phyloP scores from a whole-genome alignment of 1,140 invertebrate species.

The Trialeurodes vaporariorum region DNA sequence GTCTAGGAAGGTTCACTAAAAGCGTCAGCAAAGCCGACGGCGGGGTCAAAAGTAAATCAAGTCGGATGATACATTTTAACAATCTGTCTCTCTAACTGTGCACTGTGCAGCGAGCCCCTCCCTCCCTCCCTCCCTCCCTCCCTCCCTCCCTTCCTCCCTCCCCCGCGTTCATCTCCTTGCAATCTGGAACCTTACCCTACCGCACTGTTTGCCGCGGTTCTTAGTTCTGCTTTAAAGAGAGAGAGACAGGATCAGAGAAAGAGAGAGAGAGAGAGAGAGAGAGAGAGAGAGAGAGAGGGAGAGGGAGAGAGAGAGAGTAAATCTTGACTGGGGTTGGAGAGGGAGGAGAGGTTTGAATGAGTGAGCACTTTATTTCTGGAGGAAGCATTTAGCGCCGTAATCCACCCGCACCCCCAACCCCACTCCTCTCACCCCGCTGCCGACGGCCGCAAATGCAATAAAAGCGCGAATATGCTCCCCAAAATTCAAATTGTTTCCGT shows the following conservation, averaged over 20 bases:
- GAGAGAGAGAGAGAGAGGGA: no score
- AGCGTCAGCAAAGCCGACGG: neutral
- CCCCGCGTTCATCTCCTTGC: no score
- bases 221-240: no score
- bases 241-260: no score
- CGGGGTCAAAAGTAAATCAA: neutral
- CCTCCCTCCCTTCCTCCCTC: no score
- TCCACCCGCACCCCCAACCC: neutral
- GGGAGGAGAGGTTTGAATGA: neutral
- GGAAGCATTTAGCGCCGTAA: neutral
- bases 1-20: neutral
- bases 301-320: no score
- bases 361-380: neutral
- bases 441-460: neutral
- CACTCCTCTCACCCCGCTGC: no score
- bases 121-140: no score
- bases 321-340: no score
- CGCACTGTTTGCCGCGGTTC: no score
- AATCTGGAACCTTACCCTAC: no score
- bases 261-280: no score
- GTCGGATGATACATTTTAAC: neutral
- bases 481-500: conserved; percentile 1
- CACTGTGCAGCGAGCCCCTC: neutral
- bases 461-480: neutral
- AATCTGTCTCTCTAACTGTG: neutral